Percentiles rank a stretch among this genome's conserved stretches.
Conservation (phyloP, 2,888 invertebrate species). For the Bembecia ichneumoniformis region DNA sequence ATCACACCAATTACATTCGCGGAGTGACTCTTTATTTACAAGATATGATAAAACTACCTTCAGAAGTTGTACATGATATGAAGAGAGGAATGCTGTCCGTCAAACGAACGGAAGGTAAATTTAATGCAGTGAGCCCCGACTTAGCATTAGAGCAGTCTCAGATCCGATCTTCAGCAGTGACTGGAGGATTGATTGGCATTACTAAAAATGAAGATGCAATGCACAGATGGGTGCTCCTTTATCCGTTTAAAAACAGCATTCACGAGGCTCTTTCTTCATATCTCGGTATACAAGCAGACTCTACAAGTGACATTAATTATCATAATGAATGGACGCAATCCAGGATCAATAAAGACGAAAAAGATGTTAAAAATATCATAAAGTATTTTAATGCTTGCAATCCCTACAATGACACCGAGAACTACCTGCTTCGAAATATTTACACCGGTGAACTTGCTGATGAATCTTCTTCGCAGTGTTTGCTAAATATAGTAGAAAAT, state of each 20-base stretch:
- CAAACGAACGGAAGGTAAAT: conserved; percentile 12
- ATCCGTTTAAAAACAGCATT: no score
- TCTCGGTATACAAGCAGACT: no score
- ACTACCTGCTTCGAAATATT: background rate
- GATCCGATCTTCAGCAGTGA: conserved; percentile 17
- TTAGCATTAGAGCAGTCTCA: conserved; percentile 22
- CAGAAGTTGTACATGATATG: conserved; percentile 3
- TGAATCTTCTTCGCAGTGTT: no score
- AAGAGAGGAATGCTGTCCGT: conserved; percentile 8
- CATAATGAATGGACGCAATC: conserved; percentile 11
- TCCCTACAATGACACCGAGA: background rate
- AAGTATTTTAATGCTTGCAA: conserved; percentile 8
- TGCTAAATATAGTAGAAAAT: no score
- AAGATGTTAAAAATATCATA: conserved; percentile 15
- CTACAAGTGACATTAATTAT: conserved; percentile 13
- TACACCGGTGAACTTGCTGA: no score
- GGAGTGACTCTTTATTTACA: conserved; percentile 5
- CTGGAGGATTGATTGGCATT: conserved; percentile 6
- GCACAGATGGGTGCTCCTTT: conserved; percentile 11
- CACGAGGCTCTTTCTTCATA: no score
- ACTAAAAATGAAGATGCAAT: conserved; percentile 20
- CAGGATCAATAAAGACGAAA: conserved; percentile 15
- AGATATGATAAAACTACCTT: conserved; percentile 4
- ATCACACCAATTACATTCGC: conserved; percentile 3
- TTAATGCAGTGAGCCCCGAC: conserved; percentile 16